Evolutionary conservation across 2,113 vertebrate genomes (phyloP), one percentile per base, ranked within the genome.

Genomic region (Pedetes capensis): DNA sequence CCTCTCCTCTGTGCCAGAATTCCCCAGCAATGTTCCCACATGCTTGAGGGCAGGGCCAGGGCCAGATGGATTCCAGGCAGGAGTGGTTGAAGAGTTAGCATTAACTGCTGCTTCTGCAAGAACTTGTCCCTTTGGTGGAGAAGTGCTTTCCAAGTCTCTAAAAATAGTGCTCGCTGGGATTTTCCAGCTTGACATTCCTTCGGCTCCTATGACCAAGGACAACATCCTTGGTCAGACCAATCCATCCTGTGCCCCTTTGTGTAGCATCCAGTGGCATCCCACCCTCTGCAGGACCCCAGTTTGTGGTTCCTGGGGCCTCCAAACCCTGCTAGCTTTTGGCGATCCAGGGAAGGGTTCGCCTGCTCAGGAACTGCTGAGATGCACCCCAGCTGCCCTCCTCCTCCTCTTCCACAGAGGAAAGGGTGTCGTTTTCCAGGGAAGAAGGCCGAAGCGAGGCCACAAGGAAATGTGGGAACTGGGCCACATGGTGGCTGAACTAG

Each of bases 161-260:
- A 97, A 97, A 97, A 97, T 97, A 97, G 96, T 82, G 57, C 92
- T 90, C 23, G 12, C 87, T 44, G 93, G 93, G 95, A 96, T 97
- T 96, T 97, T 97, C 97, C 97, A 97, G 71, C 75, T 92, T 69
- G 72, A 96, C 95, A 96, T 97, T 97, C 96, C 92, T 97, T 92
- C 20, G 39, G 66, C 93, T 95, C 87, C 93, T 71, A 11, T 89
- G 90, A 88, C 92, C 82, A 75, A 91, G 80, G 76, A 82, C 72
- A 88, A 39, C 18, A n/a, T n/a, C n/a, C n/a, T n/a, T n/a, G n/a
- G n/a, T 34, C 47, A 0, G 83, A 69, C 80, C 80, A 89, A 37
- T 53, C 61, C 51, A 57, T 79, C 76, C 75, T 71, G 22, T 0
- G 0, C 55, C 80, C 39, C 64, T 91, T 42, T 53, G 76, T 0